Conservation (phyloP, 53 echinoderm and acorn worm genomes). For the Crossaster papposus region DNA sequence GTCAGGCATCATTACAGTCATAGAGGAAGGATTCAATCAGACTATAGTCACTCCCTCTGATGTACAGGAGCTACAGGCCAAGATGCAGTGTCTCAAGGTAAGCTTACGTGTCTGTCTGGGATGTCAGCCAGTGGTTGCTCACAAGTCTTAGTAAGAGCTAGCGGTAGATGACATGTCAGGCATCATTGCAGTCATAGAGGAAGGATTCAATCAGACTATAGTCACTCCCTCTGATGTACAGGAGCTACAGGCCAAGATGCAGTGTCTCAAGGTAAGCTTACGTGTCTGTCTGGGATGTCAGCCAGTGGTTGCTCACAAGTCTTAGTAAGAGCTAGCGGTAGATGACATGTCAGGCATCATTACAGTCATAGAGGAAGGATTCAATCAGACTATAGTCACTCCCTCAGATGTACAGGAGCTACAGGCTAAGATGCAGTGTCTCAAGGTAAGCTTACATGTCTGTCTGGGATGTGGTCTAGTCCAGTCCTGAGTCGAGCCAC, state of each 20-base stretch:
- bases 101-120: neutral
- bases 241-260: conserved; percentile 45
- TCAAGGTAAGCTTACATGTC: too few species aligned
- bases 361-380: conserved; percentile 17
- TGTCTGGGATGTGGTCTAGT: too few species aligned
- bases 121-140: conserved; percentile 25
- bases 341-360: conserved; percentile 43
- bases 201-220: conserved; percentile 19
- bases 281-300: too few species aligned
- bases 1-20: conserved; percentile 17
- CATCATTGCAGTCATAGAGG: conserved; percentile 29
- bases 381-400: conserved; percentile 34
- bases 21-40: conserved; percentile 40
- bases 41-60: conserved; percentile 40
- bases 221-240: conserved; percentile 43
- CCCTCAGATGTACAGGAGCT: conserved; percentile 42
- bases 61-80: conserved; percentile 32
- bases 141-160: conserved; percentile 49
- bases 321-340: conserved; percentile 49
- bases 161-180: conserved; percentile 42
- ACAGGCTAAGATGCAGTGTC: conserved; percentile 40
- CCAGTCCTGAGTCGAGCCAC: too few species aligned
- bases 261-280: conserved; percentile 35
- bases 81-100: conserved; percentile 53
- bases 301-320: conserved; percentile 30